Conservation (phyloP, 2,113 vertebrate species). For the Heterochromis multidens region DNA sequence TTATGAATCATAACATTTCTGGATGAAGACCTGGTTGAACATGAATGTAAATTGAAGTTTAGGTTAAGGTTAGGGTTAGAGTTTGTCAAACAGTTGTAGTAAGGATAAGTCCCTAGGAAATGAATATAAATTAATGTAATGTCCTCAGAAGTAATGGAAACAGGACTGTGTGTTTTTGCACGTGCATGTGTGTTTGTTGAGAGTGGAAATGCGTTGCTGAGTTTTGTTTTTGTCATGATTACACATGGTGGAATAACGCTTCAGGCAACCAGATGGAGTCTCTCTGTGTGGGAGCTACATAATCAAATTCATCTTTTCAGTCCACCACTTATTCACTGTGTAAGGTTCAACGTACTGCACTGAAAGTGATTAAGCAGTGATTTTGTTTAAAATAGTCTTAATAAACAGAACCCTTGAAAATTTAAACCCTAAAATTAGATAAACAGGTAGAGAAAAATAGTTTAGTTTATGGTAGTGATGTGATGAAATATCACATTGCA, state of each 20-base stretch:
- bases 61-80: background rate
- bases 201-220: slow-evolving; percentile 1
- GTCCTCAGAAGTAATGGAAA: background rate
- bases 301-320: slow-evolving; percentile 33
- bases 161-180: background rate
- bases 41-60: background rate
- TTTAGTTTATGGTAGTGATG: background rate
- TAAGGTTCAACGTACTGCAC: background rate
- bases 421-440: background rate
- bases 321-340: background rate
- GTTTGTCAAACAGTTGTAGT: background rate
- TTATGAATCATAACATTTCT: background rate
- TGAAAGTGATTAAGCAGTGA: background rate
- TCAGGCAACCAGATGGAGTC: slow-evolving; percentile 60
- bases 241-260: slow-evolving; percentile 63
- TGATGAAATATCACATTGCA: background rate
- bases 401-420: background rate
- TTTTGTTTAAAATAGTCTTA: background rate
- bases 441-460: background rate
- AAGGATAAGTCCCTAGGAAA: background rate
- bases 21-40: background rate
- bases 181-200: background rate
- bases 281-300: slow-evolving; percentile 42
- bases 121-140: background rate
- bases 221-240: slow-evolving; percentile 57